Evolutionary conservation across 2,888 invertebrate species (phyloP).

Genomic region (Drosophila prostipennis): DNA sequence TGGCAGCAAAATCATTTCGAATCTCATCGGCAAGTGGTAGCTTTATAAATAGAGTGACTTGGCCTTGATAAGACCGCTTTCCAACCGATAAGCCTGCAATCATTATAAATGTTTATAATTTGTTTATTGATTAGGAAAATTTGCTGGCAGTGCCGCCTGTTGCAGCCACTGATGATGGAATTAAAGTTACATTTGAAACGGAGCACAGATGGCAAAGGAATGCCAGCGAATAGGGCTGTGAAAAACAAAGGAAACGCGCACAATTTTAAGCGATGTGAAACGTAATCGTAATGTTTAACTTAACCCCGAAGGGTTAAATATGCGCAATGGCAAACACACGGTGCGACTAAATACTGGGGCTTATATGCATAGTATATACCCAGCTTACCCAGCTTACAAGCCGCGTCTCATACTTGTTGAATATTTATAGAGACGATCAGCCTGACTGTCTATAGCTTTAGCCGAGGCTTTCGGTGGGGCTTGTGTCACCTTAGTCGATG

Average conservation of each 20-base stretch:
- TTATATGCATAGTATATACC: slow-evolving; percentile 3
- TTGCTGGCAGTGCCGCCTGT: slow-evolving; percentile 3
- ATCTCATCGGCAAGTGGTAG: neutral
- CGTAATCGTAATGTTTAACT: slow-evolving; percentile 74
- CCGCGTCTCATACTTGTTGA: slow-evolving; percentile 58
- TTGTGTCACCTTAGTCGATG: slow-evolving; percentile 69
- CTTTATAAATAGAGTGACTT: slow-evolving; percentile 57
- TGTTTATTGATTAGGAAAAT: slow-evolving; percentile 63
- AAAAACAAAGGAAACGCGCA: slow-evolving; percentile 43
- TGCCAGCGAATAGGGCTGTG: slow-evolving; percentile 4
- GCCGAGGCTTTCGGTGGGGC: slow-evolving; percentile 16
- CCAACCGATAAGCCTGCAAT: slow-evolving; percentile 57
- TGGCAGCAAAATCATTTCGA: slow-evolving; percentile 29
- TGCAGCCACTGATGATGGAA: slow-evolving; percentile 8
- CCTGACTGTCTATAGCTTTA: slow-evolving; percentile 3
- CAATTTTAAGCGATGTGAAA: slow-evolving; percentile 62
- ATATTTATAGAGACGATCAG: slow-evolving; percentile 64
- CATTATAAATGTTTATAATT: slow-evolving; percentile 73
- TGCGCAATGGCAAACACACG: slow-evolving; percentile 66
- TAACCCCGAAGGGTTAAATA: slow-evolving; percentile 75
- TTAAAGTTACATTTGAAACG: slow-evolving; percentile 13
- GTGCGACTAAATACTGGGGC: slow-evolving; percentile 30
- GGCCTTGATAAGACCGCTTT: slow-evolving; percentile 65
- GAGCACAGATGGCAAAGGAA: slow-evolving; percentile 3
- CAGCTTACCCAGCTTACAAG: slow-evolving; percentile 26